Base-by-base conservation (phyloP, 2,888 invertebrate species). In the Eilema depressum region DNA sequence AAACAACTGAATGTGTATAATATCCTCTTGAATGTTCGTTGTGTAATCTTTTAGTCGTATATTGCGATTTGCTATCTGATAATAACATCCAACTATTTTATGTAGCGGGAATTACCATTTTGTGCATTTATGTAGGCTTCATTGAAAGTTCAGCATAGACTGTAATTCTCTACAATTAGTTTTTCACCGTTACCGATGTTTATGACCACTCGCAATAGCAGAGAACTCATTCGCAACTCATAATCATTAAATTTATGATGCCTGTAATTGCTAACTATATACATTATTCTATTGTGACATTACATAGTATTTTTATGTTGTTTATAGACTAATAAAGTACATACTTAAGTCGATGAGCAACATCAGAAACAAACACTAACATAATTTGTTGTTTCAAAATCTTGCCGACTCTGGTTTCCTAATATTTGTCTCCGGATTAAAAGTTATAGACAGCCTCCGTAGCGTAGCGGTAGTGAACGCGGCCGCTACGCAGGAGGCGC, bases 1-100 rank as follows among this genome's bases (percentile, higher is more conserved):
- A 77, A 79, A 79, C 82, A 79, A 82, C 71, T 71, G 72, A 71
- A 74, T 71, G 37, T 57, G 63, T 53, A 70, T 69, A 69, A 78
- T 74, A 74, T 68, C 63, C 68, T 37, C 63, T 68, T 56, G 17
- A 68, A 62, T 20, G 53, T 68, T 67, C 60, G 23, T 61, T 53
- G 61, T 61, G 67, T 62, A 68, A 68, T 62, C 47, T 53, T 68
- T 68, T 61, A 28, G n/a, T 65, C 53, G 30, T 56, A 63, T 65
- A 56, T 53, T 30, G 30, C 12, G 30, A 53, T 65, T 65, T 30
- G 14, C n/a, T 30, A 30, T 53, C 30, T 30, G 3, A 30, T 47
- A 47, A 25, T 37, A 63, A 63, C 17, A 63, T 23, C 37, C 17
- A 12, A 63, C 23, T 17, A 63, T 63, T 63, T 37, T 7, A 5